Conservation (phyloP, 2,797 vertebrate genomes). For the Melanotaenia nigrans region DNA sequence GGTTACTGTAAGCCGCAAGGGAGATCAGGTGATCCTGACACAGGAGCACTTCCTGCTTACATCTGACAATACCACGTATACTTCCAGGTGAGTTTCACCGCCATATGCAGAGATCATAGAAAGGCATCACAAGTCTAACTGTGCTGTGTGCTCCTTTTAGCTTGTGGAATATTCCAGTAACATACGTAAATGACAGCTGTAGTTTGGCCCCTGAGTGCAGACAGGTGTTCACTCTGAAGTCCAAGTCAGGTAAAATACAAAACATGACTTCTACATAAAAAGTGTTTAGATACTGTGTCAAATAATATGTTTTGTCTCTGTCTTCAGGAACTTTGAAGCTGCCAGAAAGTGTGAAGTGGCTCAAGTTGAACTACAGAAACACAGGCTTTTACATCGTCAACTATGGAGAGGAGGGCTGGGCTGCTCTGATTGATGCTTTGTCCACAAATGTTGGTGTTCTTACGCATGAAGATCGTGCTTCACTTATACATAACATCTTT, state of each 20-base stretch:
- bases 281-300: not conserved
- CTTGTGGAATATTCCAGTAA: constrained; percentile 93
- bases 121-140: constrained; percentile 22
- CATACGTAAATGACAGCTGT: constrained; percentile 86
- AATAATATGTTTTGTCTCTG: not conserved
- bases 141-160: constrained; percentile 67
- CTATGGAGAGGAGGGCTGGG: constrained; percentile 87
- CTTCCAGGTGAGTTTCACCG: constrained; percentile 82
- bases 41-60: constrained; percentile 90
- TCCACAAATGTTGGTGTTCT: constrained; percentile 78
- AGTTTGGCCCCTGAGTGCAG: constrained; percentile 76
- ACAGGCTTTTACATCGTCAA: constrained; percentile 93
- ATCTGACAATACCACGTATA: constrained; percentile 71
- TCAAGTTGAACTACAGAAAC: constrained; percentile 92
- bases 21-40: constrained; percentile 81
- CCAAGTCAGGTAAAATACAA: constrained; percentile 85
- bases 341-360: constrained; percentile 86
- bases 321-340: constrained; percentile 84
- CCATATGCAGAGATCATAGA: constrained; percentile 10
- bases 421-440: constrained; percentile 80
- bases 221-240: constrained; percentile 83
- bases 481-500: constrained; percentile 93
- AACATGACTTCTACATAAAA: not conserved
- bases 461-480: constrained; percentile 88
- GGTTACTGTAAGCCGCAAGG: constrained; percentile 87